Evolutionary conservation across 2,888 invertebrate species (phyloP).

Genomic region (Timandra comae): DNA sequence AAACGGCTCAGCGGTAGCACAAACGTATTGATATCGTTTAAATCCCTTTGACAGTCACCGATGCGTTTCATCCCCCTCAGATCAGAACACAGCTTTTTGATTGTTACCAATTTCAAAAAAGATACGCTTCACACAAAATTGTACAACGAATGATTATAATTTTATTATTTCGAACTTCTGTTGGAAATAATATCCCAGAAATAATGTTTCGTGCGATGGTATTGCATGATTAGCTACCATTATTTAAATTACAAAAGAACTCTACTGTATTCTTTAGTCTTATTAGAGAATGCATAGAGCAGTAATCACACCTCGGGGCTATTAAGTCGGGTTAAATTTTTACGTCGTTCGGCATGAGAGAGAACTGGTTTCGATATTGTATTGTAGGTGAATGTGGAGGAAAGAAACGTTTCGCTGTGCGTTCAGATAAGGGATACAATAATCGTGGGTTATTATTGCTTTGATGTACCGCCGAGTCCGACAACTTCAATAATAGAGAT

Average conservation of each 20-base stretch:
- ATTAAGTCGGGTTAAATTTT: conserved; percentile 63
- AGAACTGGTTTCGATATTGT: conserved; percentile 64
- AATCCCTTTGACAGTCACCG: conserved; percentile 63
- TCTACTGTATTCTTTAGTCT: conserved; percentile 13
- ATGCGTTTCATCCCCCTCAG: conserved; percentile 45
- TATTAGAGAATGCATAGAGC: conserved; percentile 30
- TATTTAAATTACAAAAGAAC: conserved; percentile 16
- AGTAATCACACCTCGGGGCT: conserved; percentile 65
- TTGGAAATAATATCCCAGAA: no score
- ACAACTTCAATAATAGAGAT: conserved; percentile 13
- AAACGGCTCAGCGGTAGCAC: conserved; percentile 64
- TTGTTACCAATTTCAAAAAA: conserved; percentile 1
- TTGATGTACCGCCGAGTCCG: conserved; percentile 52
- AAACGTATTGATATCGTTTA: conserved; percentile 70
- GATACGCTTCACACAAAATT: no score
- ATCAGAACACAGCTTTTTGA: conserved; percentile 14
- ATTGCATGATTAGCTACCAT: conserved; percentile 21
- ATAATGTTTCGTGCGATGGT: conserved; percentile 12
- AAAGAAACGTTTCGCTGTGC: conserved; percentile 55
- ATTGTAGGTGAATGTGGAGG: conserved; percentile 40
- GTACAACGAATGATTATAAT: no score
- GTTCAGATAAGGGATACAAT: conserved; percentile 53
- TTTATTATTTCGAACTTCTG: no score
- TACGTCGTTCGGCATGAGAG: conserved; percentile 51
- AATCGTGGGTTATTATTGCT: conserved; percentile 68